These are phyloP conservation scores for Electrona antarctica DNA, from an alignment of 2,113 vertebrate genomes.

Conservation along the genomic window DNA sequence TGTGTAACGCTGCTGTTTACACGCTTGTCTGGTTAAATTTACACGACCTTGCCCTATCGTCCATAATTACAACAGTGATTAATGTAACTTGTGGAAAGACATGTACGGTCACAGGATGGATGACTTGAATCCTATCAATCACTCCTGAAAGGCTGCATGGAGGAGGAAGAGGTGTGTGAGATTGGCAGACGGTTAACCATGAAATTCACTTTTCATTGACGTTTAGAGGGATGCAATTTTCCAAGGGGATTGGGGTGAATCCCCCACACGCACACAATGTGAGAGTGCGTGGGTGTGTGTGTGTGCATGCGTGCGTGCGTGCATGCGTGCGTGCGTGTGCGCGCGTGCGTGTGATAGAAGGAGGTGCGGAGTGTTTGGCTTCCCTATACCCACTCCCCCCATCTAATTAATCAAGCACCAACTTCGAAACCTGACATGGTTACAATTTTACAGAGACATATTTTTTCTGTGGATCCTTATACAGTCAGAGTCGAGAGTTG, in stretches of 20 bases:
- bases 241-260: slow-evolving; percentile 59
- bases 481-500: background rate
- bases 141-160: slow-evolving; percentile 57
- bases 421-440: slow-evolving; percentile 9
- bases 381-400: background rate
- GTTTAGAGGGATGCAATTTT: slow-evolving; percentile 61
- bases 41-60: slow-evolving; percentile 51
- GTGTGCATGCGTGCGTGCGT: background rate
- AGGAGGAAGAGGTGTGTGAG: slow-evolving; percentile 57
- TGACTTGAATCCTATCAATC: slow-evolving; percentile 71
- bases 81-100: slow-evolving; percentile 39
- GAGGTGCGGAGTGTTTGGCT: background rate
- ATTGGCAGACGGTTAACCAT: slow-evolving; percentile 74
- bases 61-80: slow-evolving; percentile 50
- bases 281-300: slow-evolving; percentile 25
- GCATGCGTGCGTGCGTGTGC: background rate
- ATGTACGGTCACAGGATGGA: slow-evolving; percentile 38
- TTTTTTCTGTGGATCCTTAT: background rate
- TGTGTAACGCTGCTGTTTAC: slow-evolving; percentile 19
- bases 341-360: background rate
- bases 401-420: slow-evolving; percentile 22
- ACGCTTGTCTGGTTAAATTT: slow-evolving; percentile 33
- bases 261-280: slow-evolving; percentile 26
- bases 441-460: background rate
- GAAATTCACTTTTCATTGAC: slow-evolving; percentile 69